A percentile compares a stretch with the other conserved stretches of the same genome.
Conservation (phyloP, 2,113 vertebrate species). For the Myanophis thanlyinensis region DNA sequence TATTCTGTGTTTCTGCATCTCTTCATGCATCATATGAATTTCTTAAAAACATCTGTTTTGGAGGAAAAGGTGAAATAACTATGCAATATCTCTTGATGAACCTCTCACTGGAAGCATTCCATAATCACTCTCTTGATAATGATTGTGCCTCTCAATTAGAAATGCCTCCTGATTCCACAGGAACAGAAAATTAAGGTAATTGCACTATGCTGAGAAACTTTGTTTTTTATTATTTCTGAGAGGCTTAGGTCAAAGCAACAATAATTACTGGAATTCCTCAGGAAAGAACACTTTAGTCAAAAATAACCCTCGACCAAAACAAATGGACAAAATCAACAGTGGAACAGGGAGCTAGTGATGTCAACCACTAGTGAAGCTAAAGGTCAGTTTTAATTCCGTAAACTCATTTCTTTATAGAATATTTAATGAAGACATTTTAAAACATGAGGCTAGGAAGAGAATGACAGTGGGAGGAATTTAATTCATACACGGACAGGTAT, state of each 20-base stretch:
- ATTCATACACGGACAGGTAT: background rate
- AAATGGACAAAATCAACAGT: background rate
- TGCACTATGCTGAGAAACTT: background rate
- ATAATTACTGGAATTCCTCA: background rate
- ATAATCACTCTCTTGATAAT: background rate
- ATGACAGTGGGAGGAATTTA: background rate
- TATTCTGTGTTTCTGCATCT: background rate
- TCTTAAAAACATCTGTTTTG: background rate
- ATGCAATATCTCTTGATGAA: background rate
- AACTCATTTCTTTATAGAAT: background rate
- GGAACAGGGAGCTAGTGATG: background rate
- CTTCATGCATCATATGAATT: background rate
- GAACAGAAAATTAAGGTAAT: background rate
- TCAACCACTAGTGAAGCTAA: background rate
- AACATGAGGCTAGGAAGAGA: background rate
- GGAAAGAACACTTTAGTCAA: background rate
- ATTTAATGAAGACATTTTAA: background rate
- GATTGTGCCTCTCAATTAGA: background rate
- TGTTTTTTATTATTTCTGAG: background rate
- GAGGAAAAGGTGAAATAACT: background rate
- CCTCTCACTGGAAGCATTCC: background rate
- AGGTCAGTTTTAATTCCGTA: background rate
- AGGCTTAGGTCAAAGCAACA: background rate
- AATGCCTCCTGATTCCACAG: background rate
- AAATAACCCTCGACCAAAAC: background rate